Evolutionary conservation across 1,140 invertebrate genomes (phyloP).

Genomic region (Bombus superbus): DNA sequence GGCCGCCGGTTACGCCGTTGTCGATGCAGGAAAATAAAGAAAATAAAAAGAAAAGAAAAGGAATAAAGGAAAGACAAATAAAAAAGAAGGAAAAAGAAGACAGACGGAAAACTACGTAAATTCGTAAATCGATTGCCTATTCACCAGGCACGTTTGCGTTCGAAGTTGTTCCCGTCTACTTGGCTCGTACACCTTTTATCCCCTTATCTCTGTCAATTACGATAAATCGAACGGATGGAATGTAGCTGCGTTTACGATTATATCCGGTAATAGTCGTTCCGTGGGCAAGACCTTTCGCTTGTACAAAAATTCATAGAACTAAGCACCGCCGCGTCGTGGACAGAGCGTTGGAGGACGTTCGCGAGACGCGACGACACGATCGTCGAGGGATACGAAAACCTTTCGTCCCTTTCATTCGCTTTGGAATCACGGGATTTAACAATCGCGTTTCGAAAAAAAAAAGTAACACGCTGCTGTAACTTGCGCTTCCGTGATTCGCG

Average conservation of each 20-base stretch:
- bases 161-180: constrained; percentile 12
- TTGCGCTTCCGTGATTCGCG: neutral
- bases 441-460: neutral
- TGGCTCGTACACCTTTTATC: constrained; percentile 30
- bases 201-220: constrained; percentile 27
- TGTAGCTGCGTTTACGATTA: constrained; percentile 66
- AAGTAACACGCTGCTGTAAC: neutral
- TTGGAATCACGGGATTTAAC: neutral
- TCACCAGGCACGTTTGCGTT: constrained; percentile 16
- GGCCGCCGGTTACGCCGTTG: constrained; percentile 38
- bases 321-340: constrained; percentile 18
- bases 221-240: constrained; percentile 69
- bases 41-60: neutral
- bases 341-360: too few species aligned
- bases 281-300: constrained; percentile 45
- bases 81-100: neutral
- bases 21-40: constrained; percentile 11
- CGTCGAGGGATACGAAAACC: neutral
- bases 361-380: neutral
- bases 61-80: neutral
- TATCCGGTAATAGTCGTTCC: constrained; percentile 51
- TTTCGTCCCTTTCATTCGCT: neutral
- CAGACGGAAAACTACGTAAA: constrained; percentile 8
- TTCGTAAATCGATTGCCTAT: constrained; percentile 34
- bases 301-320: constrained; percentile 54